Percentiles rank a stretch among this genome's conserved stretches.
Conservation (phyloP, 2,113 vertebrate species). For the Actenoides hombroni region DNA sequence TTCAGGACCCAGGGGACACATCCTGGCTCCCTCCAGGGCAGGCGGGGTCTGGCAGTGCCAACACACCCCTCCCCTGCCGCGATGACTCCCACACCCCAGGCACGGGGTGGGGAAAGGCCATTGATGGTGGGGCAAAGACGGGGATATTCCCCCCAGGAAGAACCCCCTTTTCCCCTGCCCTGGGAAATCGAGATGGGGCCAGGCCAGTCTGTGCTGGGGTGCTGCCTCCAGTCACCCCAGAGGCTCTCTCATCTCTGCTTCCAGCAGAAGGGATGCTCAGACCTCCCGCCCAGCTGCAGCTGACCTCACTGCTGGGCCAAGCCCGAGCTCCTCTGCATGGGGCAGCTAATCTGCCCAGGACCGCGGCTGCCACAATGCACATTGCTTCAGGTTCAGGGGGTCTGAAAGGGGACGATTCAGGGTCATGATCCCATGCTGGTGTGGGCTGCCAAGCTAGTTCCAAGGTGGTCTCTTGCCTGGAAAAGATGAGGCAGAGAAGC, state of each 20-base stretch:
- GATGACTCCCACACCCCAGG: neutral
- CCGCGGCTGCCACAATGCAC: constrained; percentile 87
- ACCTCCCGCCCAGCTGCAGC: neutral
- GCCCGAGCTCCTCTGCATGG: neutral
- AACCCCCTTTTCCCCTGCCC: neutral
- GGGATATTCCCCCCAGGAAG: neutral
- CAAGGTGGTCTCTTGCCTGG: constrained; percentile 46
- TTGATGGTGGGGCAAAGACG: accelerated
- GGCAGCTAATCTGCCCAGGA: constrained; percentile 66
- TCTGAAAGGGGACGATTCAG: constrained; percentile 84
- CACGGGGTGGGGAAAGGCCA: neutral
- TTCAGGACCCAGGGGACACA: accelerated
- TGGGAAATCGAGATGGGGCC: neutral
- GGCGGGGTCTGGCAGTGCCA: neutral
- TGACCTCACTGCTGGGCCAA: neutral
- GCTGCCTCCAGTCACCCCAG: neutral
- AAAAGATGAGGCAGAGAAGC: neutral
- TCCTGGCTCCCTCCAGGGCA: neutral
- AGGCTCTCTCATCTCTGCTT: neutral
- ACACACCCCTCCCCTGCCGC: accelerated
- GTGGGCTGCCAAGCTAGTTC: constrained; percentile 71
- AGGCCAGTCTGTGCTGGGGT: neutral
- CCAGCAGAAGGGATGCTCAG: neutral
- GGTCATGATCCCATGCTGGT: constrained; percentile 72
- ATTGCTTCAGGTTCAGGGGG: constrained; percentile 92